Percentiles rank a stretch among this genome's conserved stretches.
These are phyloP conservation scores for Silurus glanis DNA, from an alignment of 2,113 vertebrate species.

Conservation along the genomic window DNA sequence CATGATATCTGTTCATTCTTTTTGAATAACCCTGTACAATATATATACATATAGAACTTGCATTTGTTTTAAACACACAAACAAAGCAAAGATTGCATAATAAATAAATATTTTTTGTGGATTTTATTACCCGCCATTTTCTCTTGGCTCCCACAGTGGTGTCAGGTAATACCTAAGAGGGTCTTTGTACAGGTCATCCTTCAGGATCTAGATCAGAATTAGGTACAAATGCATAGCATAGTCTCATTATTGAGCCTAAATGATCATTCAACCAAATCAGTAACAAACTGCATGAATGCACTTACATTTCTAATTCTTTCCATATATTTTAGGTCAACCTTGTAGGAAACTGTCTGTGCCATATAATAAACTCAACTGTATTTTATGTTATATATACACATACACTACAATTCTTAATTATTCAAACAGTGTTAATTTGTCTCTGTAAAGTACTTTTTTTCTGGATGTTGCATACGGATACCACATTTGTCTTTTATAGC, in stretches of 20 bases:
- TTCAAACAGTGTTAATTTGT: neutral
- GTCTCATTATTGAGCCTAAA: neutral
- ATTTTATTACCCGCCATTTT: constrained; percentile 75
- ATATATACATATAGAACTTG: no score
- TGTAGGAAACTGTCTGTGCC: neutral
- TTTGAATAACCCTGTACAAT: no score
- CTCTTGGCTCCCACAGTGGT: constrained; percentile 75
- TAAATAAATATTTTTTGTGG: neutral
- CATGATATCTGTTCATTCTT: no score
- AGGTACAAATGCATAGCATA: neutral
- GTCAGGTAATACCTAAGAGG: constrained; percentile 79
- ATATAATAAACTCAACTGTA: neutral
- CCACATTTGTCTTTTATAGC: neutral
- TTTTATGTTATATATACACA: no score
- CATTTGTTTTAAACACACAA: neutral
- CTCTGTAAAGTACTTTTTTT: neutral
- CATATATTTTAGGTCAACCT: neutral
- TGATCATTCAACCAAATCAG: neutral
- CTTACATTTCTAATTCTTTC: neutral
- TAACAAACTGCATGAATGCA: neutral
- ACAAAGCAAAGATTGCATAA: neutral
- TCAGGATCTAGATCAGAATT: constrained; percentile 67
- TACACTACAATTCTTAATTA: neutral
- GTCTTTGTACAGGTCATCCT: constrained; percentile 77
- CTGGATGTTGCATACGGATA: neutral